Conservation (phyloP, 2,113 vertebrate species). For the Tetrax tetrax region DNA sequence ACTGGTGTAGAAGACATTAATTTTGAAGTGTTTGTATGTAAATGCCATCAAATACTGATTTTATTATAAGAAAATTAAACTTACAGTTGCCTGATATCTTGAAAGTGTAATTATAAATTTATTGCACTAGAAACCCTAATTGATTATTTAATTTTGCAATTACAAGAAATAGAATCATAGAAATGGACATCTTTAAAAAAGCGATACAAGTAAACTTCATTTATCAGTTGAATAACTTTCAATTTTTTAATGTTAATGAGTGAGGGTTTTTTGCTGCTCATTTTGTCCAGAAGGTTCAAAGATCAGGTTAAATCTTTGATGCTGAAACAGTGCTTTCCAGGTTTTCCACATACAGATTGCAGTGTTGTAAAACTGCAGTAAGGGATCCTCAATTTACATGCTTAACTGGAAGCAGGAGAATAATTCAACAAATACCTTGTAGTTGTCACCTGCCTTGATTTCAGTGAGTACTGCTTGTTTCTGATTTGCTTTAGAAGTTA, state of each 20-base stretch:
- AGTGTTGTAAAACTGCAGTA: neutral
- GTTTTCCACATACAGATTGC: neutral
- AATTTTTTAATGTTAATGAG: neutral
- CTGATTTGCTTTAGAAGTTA: neutral
- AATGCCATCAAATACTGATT: neutral
- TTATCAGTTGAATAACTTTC: neutral
- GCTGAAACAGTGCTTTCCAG: neutral
- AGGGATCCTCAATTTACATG: neutral
- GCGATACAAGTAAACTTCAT: neutral
- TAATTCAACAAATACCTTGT: neutral
- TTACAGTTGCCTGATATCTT: neutral
- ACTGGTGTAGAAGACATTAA: neutral
- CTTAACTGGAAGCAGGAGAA: neutral
- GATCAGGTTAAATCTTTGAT: neutral
- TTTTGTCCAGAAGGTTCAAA: neutral
- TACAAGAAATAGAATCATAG: too few species aligned
- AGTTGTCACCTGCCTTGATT: neutral
- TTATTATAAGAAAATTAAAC: neutral
- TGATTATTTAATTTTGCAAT: neutral
- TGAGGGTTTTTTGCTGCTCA: rapidly evolving
- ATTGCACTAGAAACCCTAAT: neutral
- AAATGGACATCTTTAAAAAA: neutral
- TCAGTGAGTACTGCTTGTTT: neutral
- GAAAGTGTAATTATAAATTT: neutral
- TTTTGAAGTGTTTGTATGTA: neutral